Base-by-base conservation (phyloP, 1,140 invertebrate species). In the Caerostris darwini region DNA sequence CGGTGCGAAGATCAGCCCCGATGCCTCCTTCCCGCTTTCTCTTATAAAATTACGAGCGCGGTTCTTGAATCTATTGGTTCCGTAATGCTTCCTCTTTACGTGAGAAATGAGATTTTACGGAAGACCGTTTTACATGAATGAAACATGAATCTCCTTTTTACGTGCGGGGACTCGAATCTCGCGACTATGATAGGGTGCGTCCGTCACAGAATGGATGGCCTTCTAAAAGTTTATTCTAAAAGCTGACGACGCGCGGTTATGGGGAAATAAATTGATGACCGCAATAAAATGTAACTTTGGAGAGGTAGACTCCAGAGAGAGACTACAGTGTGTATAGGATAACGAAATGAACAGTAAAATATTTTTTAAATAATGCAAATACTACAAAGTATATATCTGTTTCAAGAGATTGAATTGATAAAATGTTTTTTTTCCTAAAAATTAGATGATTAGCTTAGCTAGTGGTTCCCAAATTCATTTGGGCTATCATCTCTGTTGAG, bases 51-150 rank as follows among this genome's bases (percentile, higher is more conserved):
- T 77, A 77, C 71, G 34, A 50, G 12, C 19, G 7, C 71, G 8
- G 71, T 50, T 77, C 71, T 34, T 50, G 71, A 77, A 77, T 77
- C 71, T 77, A 77, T 77, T 50, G 71, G 50, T 77, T 77, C 50
- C 71, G 71, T 19, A 77, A 77, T 77, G 14, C 71, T 19, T 57
- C 17, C 56, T 34, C 56, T 82, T 91, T 59, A 91, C 54, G 19
- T 91, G 90, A 91, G 57, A 92, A 85, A 92, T 92, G 90, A 64
- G 57, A 69, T 92, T 92, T 92, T 92, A 85, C 50, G 81, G 54
- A 85, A 83, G 59, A n/a, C 14, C 71, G n/a, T 92, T 92, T 85
- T 77, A 54, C 61, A 92, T 92, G 90, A 92, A 92, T 92, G 90
- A 92, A 92, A 92, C 90, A 92, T 92, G 90, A 92, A 92, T 50